A percentile compares a stretch with the other conserved stretches of the same genome.
Conservation (phyloP, 2,888 invertebrate genomes). For the Scaptomyza cyrtandrae region DNA sequence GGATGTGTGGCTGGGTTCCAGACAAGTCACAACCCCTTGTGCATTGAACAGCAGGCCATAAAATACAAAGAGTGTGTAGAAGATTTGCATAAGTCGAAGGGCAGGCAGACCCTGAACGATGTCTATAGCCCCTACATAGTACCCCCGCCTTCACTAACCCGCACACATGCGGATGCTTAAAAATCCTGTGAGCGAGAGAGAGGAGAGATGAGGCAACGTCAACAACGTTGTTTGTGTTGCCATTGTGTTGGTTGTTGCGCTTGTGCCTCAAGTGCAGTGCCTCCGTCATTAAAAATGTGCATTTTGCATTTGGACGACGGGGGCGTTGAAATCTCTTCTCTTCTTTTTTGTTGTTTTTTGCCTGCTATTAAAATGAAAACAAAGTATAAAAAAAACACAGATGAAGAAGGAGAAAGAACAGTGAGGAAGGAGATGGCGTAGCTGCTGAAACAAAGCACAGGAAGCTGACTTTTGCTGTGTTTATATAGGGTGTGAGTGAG, state of each 20-base stretch:
- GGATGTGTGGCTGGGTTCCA: slow-evolving; percentile 14
- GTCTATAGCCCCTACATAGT: not conserved
- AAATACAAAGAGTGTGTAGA: slow-evolving; percentile 30
- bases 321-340: slow-evolving; percentile 55
- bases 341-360: slow-evolving; percentile 19
- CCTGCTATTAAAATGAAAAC: slow-evolving; percentile 57
- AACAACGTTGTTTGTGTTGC: slow-evolving; percentile 57
- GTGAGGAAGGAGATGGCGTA: not conserved
- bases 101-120: slow-evolving; percentile 50
- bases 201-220: slow-evolving; percentile 37
- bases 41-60: slow-evolving; percentile 64
- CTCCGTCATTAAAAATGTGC: slow-evolving; percentile 76
- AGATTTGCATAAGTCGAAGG: slow-evolving; percentile 76
- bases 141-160: no score
- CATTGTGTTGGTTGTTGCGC: slow-evolving; percentile 25
- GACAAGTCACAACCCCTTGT: slow-evolving; percentile 43
- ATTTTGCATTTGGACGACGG: slow-evolving; percentile 63
- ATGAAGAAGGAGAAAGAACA: slow-evolving; percentile 12
- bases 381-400: slow-evolving; percentile 50
- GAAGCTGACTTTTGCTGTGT: slow-evolving; percentile 33
- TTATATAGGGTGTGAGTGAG: not conserved
- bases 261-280: slow-evolving; percentile 68
- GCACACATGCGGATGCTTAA: slow-evolving; percentile 18
- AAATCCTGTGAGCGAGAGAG: slow-evolving; percentile 46
- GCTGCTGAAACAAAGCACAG: slow-evolving; percentile 44